Evolutionary conservation across 2,888 invertebrate species (phyloP), one percentile per base, ranked within the genome.

Genomic region (Caenorhabditis doughertyi): DNA sequence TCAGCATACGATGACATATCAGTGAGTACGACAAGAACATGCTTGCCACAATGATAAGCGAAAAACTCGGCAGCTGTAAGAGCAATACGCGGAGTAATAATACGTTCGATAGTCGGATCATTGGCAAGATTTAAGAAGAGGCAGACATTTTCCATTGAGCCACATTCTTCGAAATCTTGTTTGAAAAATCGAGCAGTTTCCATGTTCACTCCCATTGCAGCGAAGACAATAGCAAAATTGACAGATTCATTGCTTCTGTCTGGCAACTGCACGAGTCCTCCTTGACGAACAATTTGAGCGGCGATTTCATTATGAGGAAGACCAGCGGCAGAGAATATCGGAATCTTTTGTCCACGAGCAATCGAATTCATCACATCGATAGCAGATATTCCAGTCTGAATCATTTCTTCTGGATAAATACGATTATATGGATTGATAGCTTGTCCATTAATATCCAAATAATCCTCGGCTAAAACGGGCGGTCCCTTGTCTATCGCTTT

Each of bases 101-200:
- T 99, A 93, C 98, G 95, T 94, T 99, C 98, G 92, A 99, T 99
- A 86, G 98, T 99, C 16, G 98, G 98, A 93, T 99, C 98, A 93
- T 99, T 99, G 92, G 99, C 99, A 93, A 99, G 94, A 93, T 99
- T 99, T 93, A 99, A 94, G 95, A 99, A 99, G 90, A 99, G 94
- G 93, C 98, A 98, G 92, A 98, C 98, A 92, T 98, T 98, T 93
- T 99, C 98, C 98, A 99, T 99, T 81, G 98, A 98, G 88, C 85
- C 98, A 90, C 94, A 94, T 90, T 94, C 94, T 91, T 94, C 93
- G 87, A 93, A 93, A 87, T 93, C 93, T 87, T 98, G 98, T 93
- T 98, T 99, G 95, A 99, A 99, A 95, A 98, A 99, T 87, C 98
- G 94, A n/a, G 99, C 98, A 0, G 98, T 98, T 94, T 99, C 99